These are phyloP conservation scores for Bilobella aurantiaca DNA, from an alignment of 1,140 invertebrate genomes.

Conservation along the genomic window DNA sequence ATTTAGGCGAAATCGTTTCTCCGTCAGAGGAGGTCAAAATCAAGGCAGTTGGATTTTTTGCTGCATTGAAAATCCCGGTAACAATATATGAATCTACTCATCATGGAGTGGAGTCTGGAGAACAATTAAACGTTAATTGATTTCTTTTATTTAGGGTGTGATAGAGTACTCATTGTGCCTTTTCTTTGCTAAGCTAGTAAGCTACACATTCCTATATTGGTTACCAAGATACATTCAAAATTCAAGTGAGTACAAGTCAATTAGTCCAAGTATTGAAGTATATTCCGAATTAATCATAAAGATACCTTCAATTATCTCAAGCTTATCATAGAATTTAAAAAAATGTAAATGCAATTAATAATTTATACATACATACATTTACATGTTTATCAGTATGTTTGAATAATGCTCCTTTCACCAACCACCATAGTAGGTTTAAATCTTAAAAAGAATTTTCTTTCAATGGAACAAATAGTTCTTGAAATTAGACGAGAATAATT, in stretches of 20 bases:
- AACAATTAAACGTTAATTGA: neutral
- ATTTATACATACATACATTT: too few species aligned
- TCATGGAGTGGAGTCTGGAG: neutral
- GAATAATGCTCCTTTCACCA: too few species aligned
- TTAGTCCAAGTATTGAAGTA: too few species aligned
- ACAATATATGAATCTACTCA: conserved; percentile 29
- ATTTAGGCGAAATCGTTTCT: neutral
- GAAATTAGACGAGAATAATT: too few species aligned
- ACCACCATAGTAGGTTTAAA: too few species aligned
- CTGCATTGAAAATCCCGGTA: conserved; percentile 68
- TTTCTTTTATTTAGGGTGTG: conserved; percentile 57
- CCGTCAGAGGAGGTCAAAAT: conserved; percentile 29
- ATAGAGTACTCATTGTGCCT: conserved; percentile 85
- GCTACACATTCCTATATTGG: conserved; percentile 96
- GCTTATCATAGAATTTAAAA: conserved; percentile 4
- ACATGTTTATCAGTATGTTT: too few species aligned
- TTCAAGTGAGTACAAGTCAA: conserved; percentile 59
- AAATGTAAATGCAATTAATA: neutral
- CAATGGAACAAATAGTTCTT: too few species aligned
- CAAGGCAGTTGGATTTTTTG: conserved; percentile 63
- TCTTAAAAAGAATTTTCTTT: too few species aligned
- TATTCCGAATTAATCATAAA: conserved; percentile 5
- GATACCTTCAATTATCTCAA: neutral
- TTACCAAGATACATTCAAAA: conserved; percentile 74
- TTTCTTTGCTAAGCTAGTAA: conserved; percentile 95